phyloP scores from a whole-genome alignment of 1,140 invertebrate species.

The Drosophila rhopaloa region DNA sequence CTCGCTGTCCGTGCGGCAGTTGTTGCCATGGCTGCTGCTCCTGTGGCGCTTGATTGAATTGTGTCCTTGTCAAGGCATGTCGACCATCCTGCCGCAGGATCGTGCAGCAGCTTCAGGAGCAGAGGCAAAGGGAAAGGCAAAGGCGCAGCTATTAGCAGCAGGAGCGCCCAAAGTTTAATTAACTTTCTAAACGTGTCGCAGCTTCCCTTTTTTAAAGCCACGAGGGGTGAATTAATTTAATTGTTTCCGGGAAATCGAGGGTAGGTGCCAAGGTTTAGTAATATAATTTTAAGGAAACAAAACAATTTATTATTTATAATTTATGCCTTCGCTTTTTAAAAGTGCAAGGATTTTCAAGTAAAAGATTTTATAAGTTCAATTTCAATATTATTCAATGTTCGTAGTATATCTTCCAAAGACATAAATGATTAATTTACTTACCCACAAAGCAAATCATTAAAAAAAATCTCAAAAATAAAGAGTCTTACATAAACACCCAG shows the following conservation, averaged over 20 bases:
- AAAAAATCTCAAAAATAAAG: not conserved
- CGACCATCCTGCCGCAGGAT: conserved; percentile 4
- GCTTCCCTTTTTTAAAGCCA: conserved; percentile 13
- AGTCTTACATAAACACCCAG: not conserved
- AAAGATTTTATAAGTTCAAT: no score
- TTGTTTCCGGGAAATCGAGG: not conserved
- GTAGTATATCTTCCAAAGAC: no score
- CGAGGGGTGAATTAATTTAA: conserved; percentile 18
- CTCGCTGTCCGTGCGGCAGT: conserved; percentile 21
- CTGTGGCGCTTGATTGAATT: conserved; percentile 75
- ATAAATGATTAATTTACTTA: no score
- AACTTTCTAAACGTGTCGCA: conserved; percentile 65
- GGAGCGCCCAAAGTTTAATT: conserved; percentile 62
- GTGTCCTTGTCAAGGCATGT: conserved; percentile 75
- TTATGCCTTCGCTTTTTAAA: no score
- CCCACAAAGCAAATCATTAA: not conserved
- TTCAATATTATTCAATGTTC: no score
- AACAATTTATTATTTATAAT: not conserved
- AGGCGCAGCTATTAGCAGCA: not conserved
- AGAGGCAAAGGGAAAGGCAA: not conserved
- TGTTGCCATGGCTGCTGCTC: conserved; percentile 15
- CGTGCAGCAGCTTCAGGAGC: not conserved
- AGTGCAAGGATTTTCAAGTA: no score
- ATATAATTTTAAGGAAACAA: not conserved
- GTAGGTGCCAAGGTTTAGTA: not conserved